Conservation (phyloP, 2,888 invertebrate genomes). For the Lacanobia wlatinum region DNA sequence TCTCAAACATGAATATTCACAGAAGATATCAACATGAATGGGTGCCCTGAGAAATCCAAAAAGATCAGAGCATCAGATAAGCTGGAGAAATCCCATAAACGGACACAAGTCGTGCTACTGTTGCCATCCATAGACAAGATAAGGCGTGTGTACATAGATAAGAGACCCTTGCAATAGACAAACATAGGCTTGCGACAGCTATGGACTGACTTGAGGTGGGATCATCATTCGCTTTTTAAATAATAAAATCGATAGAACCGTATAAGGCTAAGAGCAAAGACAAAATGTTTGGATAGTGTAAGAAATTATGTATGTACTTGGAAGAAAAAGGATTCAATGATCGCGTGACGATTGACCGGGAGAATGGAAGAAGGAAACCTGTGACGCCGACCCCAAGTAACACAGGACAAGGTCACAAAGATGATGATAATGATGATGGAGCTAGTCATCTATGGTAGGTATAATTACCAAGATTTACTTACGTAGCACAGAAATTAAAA, state of each 20-base stretch:
- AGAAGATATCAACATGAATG: constrained; percentile 64
- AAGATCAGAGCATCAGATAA: constrained; percentile 69
- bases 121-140: constrained; percentile 70
- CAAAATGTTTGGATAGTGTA: not conserved
- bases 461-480: not conserved
- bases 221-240: not conserved
- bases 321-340: not conserved
- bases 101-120: constrained; percentile 72
- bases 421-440: not conserved
- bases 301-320: no score
- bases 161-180: constrained; percentile 59
- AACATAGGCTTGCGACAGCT: constrained; percentile 42
- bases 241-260: not conserved
- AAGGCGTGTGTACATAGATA: constrained; percentile 69
- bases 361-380: not conserved
- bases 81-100: constrained; percentile 68
- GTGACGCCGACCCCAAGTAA: not conserved
- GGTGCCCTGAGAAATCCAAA: constrained; percentile 64
- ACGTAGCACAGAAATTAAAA: not conserved
- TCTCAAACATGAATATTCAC: constrained; percentile 53
- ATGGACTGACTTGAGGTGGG: constrained; percentile 31
- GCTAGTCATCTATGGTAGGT: not conserved
- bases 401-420: no score
- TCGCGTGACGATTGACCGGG: not conserved
- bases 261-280: not conserved